Conservation (phyloP, 2,888 invertebrate genomes). For the Lomographa bimaculata region DNA sequence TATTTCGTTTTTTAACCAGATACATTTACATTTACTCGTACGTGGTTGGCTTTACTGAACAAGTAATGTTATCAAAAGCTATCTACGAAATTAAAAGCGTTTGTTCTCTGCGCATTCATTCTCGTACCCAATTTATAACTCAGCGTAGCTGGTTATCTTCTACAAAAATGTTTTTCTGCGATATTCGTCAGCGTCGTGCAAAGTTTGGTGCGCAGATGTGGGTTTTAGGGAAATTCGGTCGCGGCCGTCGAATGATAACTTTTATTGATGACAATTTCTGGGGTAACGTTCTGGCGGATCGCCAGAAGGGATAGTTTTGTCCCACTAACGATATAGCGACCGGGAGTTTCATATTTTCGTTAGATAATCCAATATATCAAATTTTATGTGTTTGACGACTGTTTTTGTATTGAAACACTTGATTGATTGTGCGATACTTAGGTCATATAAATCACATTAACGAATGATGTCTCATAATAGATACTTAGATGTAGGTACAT, state of each 20-base stretch:
- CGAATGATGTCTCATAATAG: no score
- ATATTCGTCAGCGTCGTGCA: conserved; percentile 36
- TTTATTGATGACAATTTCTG: conserved; percentile 66
- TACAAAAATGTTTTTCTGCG: conserved; percentile 36
- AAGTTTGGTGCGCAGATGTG: conserved; percentile 44
- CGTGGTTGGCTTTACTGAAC: no score
- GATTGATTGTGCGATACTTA: conserved; percentile 1
- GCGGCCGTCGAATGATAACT: conserved; percentile 51
- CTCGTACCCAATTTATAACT: conserved; percentile 16
- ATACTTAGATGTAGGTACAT: no score
- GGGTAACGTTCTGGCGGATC: conserved; percentile 50
- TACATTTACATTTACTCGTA: no score
- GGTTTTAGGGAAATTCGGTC: conserved; percentile 49
- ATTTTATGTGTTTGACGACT: conserved; percentile 22
- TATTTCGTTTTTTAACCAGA: no score
- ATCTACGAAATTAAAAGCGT: conserved; percentile 13
- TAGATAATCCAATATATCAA: conserved; percentile 28
- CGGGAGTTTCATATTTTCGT: conserved; percentile 38
- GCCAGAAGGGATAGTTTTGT: conserved; percentile 60
- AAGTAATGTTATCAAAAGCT: conserved; percentile 22
- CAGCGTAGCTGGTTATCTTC: conserved; percentile 18
- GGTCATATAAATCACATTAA: no score
- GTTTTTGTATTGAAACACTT: conserved; percentile 18
- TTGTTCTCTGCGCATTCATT: conserved; percentile 9
- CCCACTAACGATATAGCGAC: conserved; percentile 49